Conservation (phyloP, 2,888 invertebrate genomes). For the Macaria notata region DNA sequence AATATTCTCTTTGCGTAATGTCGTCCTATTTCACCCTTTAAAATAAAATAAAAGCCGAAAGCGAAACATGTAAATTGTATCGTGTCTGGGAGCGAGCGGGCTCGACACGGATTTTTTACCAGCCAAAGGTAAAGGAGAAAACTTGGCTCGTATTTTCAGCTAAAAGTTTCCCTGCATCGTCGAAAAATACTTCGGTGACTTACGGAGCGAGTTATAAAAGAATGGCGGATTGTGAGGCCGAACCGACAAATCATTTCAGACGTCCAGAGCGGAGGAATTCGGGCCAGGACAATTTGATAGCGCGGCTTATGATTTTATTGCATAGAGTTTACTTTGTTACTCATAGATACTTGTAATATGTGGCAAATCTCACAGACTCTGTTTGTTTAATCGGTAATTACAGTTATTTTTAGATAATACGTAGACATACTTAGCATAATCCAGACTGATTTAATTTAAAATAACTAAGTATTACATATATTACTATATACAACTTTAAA, state of each 20-base stretch:
- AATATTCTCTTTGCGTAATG: conserved; percentile 79
- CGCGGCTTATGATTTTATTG: conserved; percentile 7
- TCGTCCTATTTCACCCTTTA: conserved; percentile 78
- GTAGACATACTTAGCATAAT: too few species aligned
- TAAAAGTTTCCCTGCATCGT: conserved; percentile 71
- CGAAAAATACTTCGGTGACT: conserved; percentile 73
- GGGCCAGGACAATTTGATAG: conserved; percentile 31
- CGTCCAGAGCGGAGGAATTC: conserved; percentile 43
- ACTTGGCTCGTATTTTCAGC: conserved; percentile 77
- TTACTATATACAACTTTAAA: too few species aligned
- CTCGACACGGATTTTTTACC: conserved; percentile 66
- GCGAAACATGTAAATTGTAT: conserved; percentile 80
- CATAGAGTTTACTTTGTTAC: background rate
- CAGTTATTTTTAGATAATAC: too few species aligned
- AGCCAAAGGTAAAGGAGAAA: conserved; percentile 67
- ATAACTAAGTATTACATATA: too few species aligned
- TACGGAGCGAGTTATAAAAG: conserved; percentile 70
- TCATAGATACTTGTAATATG: too few species aligned
- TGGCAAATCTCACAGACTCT: too few species aligned
- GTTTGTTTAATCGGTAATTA: too few species aligned
- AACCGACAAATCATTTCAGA: conserved; percentile 63
- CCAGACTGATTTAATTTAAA: too few species aligned
- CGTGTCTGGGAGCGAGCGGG: conserved; percentile 66
- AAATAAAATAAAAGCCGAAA: conserved; percentile 77
- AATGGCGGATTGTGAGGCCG: conserved; percentile 58